Evolutionary conservation across 1,140 invertebrate species (phyloP).

Genomic region (Leucophenga varia): DNA sequence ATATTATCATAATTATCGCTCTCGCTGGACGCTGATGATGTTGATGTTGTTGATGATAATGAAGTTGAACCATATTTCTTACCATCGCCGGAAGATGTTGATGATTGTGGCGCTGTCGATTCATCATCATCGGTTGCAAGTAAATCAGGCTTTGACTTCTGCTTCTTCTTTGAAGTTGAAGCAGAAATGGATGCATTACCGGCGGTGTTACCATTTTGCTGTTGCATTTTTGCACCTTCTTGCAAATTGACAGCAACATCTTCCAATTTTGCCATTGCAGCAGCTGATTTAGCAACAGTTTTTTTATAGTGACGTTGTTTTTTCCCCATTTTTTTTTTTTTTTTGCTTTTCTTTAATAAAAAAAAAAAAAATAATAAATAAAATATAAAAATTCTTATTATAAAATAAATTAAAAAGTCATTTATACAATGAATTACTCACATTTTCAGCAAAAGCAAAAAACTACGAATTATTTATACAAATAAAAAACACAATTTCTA

Average conservation of each 20-base stretch:
- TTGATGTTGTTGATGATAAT: too few species aligned
- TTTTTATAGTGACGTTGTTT: slow-evolving; percentile 25
- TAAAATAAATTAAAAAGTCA: too few species aligned
- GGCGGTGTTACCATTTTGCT: not conserved
- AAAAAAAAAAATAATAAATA: too few species aligned
- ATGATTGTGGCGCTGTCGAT: not conserved
- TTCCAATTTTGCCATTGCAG: slow-evolving; percentile 1
- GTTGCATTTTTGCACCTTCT: not conserved
- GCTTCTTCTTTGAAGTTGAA: not conserved
- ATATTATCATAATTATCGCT: slow-evolving; percentile 15
- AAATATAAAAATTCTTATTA: too few species aligned
- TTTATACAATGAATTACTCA: too few species aligned
- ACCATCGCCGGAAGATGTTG: not conserved
- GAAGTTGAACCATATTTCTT: too few species aligned
- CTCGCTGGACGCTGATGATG: slow-evolving; percentile 3
- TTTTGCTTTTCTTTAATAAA: too few species aligned
- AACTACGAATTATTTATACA: too few species aligned
- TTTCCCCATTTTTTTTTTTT: slow-evolving; percentile 27
- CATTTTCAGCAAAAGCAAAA: too few species aligned
- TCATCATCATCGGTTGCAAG: not conserved
- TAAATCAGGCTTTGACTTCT: slow-evolving; percentile 10
- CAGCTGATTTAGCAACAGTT: slow-evolving; percentile 8
- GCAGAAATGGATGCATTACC: not conserved
- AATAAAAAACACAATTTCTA: too few species aligned
- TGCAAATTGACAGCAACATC: not conserved